phyloP scores from a whole-genome alignment of 2,113 vertebrate species.

The Sylvia atricapilla region DNA sequence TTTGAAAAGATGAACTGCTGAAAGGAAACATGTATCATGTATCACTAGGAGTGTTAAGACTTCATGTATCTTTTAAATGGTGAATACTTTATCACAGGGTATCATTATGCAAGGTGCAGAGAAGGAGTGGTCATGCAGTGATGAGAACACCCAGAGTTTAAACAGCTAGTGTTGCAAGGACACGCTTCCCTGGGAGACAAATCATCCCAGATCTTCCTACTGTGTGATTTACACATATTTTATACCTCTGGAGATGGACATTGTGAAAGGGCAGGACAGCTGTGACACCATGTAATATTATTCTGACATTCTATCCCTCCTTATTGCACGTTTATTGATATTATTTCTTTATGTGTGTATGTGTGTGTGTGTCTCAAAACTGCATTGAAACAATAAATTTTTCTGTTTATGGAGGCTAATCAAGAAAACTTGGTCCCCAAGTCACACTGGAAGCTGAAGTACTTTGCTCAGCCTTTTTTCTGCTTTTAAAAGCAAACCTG shows the following conservation, averaged over 20 bases:
- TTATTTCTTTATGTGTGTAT: neutral
- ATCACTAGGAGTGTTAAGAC: neutral
- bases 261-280: neutral
- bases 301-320: neutral
- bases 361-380: neutral
- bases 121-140: neutral
- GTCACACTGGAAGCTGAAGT: neutral
- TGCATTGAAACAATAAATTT: neutral
- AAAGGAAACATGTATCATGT: neutral
- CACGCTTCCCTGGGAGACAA: neutral
- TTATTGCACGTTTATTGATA: neutral
- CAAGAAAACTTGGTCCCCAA: neutral
- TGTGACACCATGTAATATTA: neutral
- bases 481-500: neutral
- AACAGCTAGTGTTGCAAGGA: neutral
- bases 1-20: neutral
- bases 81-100: neutral
- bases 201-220: neutral
- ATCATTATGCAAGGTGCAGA: neutral
- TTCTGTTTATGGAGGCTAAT: neutral
- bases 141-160: neutral
- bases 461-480: neutral
- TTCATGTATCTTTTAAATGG: conserved; percentile 15
- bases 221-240: neutral
- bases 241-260: neutral